Evolutionary conservation across 1,140 invertebrate species (phyloP).

Genomic region (Eufriesea mexicana): DNA sequence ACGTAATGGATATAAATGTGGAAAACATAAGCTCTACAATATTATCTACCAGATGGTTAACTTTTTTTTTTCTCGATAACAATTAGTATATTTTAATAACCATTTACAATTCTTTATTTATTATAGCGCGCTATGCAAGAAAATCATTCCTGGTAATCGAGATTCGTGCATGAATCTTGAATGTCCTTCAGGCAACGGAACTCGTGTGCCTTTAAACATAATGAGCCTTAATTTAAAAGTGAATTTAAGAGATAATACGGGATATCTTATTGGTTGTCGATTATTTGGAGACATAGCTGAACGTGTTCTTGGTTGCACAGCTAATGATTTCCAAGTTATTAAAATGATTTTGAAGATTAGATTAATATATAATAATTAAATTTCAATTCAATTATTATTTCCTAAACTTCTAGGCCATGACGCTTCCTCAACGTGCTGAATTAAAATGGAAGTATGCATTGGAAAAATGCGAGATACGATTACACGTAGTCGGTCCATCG

Average conservation of each 20-base stretch:
- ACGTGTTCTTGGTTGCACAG: conserved; percentile 70
- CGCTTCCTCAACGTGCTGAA: conserved; percentile 61
- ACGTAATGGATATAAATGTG: conserved; percentile 80
- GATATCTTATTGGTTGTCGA: conserved; percentile 79
- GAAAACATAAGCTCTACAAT: conserved; percentile 65
- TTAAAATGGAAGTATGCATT: conserved; percentile 74
- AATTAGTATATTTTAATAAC: not conserved
- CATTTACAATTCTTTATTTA: not conserved
- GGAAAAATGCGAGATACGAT: conserved; percentile 70
- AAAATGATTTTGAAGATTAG: not conserved
- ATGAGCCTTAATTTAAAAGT: conserved; percentile 75
- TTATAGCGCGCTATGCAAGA: conserved; percentile 78
- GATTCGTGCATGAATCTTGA: conserved; percentile 81
- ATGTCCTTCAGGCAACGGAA: conserved; percentile 80
- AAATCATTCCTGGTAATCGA: conserved; percentile 56
- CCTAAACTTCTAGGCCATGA: conserved; percentile 68
- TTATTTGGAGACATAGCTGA: conserved; percentile 76
- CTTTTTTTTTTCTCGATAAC: conserved; percentile 1
- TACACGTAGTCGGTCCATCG: conserved; percentile 77
- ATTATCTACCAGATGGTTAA: conserved; percentile 75
- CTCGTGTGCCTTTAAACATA: conserved; percentile 69
- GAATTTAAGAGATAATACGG: conserved; percentile 80
- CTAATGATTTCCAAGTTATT: conserved; percentile 71
- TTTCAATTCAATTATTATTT: not conserved
- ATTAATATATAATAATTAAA: not conserved